Conservation (phyloP, 1,140 invertebrate species). For the Plutomurus gul region DNA sequence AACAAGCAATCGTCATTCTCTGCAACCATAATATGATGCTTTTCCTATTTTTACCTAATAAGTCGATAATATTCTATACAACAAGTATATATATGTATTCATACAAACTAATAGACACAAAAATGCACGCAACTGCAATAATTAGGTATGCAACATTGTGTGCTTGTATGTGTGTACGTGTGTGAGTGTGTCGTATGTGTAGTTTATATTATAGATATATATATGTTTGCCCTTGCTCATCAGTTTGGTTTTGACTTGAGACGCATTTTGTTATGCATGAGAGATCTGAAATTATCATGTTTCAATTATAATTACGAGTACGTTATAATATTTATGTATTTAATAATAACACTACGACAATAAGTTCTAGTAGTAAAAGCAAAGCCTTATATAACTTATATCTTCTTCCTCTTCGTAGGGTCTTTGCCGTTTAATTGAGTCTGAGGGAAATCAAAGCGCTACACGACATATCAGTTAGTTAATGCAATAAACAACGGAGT, state of each 20-base stretch:
- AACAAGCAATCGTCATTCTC: no score
- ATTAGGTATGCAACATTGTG: no score
- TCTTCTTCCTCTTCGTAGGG: not conserved
- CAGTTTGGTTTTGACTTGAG: conserved; percentile 28
- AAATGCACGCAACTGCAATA: no score
- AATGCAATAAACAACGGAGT: not conserved
- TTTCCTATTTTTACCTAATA: no score
- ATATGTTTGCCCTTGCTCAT: conserved; percentile 13
- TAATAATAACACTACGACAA: conserved; percentile 13
- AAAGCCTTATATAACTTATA: no score
- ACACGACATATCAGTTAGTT: not conserved
- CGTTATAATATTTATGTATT: conserved; percentile 8
- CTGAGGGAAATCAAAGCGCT: conserved; percentile 1
- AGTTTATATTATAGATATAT: not conserved
- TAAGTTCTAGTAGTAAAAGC: conserved; percentile 6
- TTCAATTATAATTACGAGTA: conserved; percentile 8
- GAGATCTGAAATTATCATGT: conserved; percentile 29
- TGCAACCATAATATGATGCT: no score
- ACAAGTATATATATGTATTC: no score
- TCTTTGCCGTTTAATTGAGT: not conserved
- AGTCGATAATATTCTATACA: no score
- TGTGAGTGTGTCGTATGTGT: not conserved
- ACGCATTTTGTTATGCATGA: conserved; percentile 29
- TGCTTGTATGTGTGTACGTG: not conserved
- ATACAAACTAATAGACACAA: no score